Evolutionary conservation across 2,113 vertebrate genomes (phyloP), one percentile per base, ranked within the genome.

Genomic region (Turdus rufiventris): DNA sequence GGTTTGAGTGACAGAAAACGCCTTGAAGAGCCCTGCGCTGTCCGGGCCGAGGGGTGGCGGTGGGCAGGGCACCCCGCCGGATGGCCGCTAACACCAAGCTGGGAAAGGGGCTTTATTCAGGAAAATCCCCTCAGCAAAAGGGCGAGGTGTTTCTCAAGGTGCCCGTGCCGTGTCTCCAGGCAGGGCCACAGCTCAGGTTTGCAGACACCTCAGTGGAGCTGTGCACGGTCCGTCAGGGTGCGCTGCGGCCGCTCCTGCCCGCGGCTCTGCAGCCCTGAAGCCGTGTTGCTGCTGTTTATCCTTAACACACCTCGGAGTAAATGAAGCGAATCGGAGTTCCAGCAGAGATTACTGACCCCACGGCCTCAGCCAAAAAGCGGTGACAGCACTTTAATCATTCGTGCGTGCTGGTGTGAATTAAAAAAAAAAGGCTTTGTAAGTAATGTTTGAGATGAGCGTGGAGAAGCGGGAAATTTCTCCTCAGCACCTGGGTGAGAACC

Each of bases 201-300:
- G 2, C 13, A 4, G 43, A 53, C 26, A 8, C 4, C 14, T 19
- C 34, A 7, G 38, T 0, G 3, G 8, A 36, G 23, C 63, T 33
- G 28, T 17, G 38, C 36, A 5, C n/a, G 9, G 26, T 19, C 19
- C 24, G 20, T 14, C 31, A 5, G 34, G 33, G 14, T 25, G 23
- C 1, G 3, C 81, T 14, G 43, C 1, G 19, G 67, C 51, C 3
- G 1, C 63, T 75, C 1, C 19, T 4, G 38, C 42, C 62, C 4
- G 0, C 2, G 0, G 38, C 47, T 26, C 33, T 19, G 0, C 5
- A 9, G 25, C 26, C 3, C 34, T 14, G 28, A 31, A 14, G 14
- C 9, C 8, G 5, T 4, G 29, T 19, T 53, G 43, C 13, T 43
- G 29, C 57, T 58, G 8, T 36, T 66, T 26, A 24, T 20, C 8